Evolutionary conservation across 2,797 vertebrate genomes (phyloP).

Genomic region (Smutsia gigantea): DNA sequence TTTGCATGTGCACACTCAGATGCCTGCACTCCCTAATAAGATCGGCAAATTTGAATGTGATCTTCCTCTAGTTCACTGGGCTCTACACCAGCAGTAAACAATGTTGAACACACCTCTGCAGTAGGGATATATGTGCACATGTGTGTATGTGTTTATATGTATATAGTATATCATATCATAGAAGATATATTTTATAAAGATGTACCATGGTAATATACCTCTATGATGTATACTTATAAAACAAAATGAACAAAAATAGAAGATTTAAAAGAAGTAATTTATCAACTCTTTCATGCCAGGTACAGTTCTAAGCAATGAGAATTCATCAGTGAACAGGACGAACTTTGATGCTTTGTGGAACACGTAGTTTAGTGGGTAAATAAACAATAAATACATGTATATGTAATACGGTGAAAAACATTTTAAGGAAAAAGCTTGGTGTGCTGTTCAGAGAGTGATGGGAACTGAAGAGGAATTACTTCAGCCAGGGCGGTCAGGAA

Average conservation of each 20-base stretch:
- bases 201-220: neutral
- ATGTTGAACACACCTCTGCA: neutral
- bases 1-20: neutral
- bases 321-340: neutral
- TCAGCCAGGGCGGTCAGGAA: neutral
- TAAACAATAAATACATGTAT: neutral
- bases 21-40: constrained; percentile 4
- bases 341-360: neutral
- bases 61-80: neutral
- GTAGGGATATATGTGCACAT: neutral
- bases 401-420: neutral
- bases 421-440: neutral
- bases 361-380: neutral
- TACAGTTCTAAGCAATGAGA: neutral
- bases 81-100: constrained; percentile 8
- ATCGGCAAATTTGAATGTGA: neutral
- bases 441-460: neutral
- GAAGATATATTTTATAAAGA: neutral
- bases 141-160: neutral
- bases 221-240: neutral
- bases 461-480: neutral
- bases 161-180: neutral
- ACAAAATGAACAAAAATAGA: neutral
- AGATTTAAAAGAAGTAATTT: neutral
- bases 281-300: neutral